Percentiles rank a stretch among this genome's conserved stretches.
Evolutionary conservation across 2,797 vertebrate genomes (phyloP).

Genomic region (Discoglossus pictus): DNA sequence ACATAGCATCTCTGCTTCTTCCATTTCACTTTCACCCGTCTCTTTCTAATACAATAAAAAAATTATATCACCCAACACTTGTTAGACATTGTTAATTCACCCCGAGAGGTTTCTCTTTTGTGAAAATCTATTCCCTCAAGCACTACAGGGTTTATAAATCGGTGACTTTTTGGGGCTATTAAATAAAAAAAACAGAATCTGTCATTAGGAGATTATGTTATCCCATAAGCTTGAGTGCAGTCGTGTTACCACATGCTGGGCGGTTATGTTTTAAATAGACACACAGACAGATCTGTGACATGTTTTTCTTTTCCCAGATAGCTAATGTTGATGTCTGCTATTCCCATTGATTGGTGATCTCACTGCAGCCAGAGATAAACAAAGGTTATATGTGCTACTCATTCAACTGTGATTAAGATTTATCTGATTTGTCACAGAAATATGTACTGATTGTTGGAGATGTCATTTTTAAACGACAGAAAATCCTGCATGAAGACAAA

Average conservation of each 20-base stretch:
- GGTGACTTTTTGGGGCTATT: conserved; percentile 19
- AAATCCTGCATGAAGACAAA: conserved; percentile 4
- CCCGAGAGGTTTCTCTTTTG: neutral
- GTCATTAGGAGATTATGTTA: conserved; percentile 43
- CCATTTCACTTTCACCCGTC: conserved; percentile 14
- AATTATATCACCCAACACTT: conserved; percentile 12
- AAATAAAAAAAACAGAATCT: conserved; percentile 23
- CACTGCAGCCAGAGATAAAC: conserved; percentile 14
- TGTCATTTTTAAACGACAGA: conserved; percentile 25
- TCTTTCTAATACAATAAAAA: conserved; percentile 21
- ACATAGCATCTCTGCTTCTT: conserved; percentile 30
- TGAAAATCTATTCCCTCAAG: conserved; percentile 28
- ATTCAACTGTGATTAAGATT: conserved; percentile 41
- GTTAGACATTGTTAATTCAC: conserved; percentile 2
- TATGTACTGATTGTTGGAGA: conserved; percentile 29
- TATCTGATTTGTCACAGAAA: conserved; percentile 41
- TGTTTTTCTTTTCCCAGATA: conserved; percentile 36
- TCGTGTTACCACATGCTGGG: conserved; percentile 20
- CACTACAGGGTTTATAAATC: conserved; percentile 23
- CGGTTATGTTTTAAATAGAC: conserved; percentile 6
- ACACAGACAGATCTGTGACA: conserved; percentile 34
- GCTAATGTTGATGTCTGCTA: conserved; percentile 25
- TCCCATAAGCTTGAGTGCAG: conserved; percentile 11
- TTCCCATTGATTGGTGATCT: conserved; percentile 30
- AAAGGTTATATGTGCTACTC: conserved; percentile 23